Evolutionary conservation across 1,140 invertebrate genomes (phyloP), one percentile per base, ranked within the genome.

Genomic region (Penaeus indicus): DNA sequence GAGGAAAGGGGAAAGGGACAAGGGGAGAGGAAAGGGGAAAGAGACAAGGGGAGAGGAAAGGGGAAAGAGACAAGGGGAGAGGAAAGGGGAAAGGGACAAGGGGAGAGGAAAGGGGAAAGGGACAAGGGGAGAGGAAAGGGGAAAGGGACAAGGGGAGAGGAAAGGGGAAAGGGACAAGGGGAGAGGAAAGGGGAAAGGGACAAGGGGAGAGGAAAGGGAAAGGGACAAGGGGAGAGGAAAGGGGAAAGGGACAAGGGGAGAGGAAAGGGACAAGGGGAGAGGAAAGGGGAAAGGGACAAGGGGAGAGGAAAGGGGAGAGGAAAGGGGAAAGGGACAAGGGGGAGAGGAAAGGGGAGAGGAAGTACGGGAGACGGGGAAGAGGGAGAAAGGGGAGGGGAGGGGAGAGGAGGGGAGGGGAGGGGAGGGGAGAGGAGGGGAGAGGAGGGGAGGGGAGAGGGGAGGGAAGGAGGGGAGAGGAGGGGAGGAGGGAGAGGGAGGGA

Each of bases 381-480:
- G 54, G 2, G 2, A 8, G 54, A 2, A 13, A 16, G 16, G 54
- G 54, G 2, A 54, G 54, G 54, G 54, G 54, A 54, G 11, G 11
- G 10, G 10, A 16, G 2, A 54, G 11, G 16, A 16, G 2, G 11
- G 54, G 54, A 16, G 2, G 54, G 54, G 0, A 54, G 16, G 4
- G 54, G 8, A 2, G 0, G 16, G 11, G 7, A 4, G 5, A 4
- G 54, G 54, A 2, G 16, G 10, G 10, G 54, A 16, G 2, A 13
- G 54, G 54, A 54, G 2, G 11, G 54, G 54, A 16, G 2, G 54
- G 54, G 0, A 54, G 13, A 10, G 8, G 8, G 8, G 47, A 10
- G 11, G 3, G 11, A 54, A 0, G 54, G 8, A 2, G 0, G 16
- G 11, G 7, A 4, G 5, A 2, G 1, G 4, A 42, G 0, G 54